Base-by-base conservation (phyloP, 2,888 invertebrate genomes). In the Amphipoea oculea region DNA sequence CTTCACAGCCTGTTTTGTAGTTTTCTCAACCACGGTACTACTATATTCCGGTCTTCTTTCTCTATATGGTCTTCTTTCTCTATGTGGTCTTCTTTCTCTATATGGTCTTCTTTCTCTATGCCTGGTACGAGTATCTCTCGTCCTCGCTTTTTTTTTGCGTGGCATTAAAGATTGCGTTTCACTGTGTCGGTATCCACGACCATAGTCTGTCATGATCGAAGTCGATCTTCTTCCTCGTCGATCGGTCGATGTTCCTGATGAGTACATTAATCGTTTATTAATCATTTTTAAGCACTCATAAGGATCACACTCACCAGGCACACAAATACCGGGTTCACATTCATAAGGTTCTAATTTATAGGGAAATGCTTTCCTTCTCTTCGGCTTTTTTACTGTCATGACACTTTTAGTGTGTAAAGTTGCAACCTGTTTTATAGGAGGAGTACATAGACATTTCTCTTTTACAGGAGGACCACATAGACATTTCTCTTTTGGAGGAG, bases 261-360 rank as follows among this genome's bases (percentile, higher is more conserved):
- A 79, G 63, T 76, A 65, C 74, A 76, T 72, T 2, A 68, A 42
- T 62, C 85, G 83, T 57, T 40, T 82, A 75, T 82, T 87, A 67
- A 86, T 86, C 45, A 48, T 73, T 62, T 87, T 84, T 45, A 78
- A 65, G 48, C 83, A 90, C 45, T 85, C 79, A 78, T 88, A 86
- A n/a, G 92, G 91, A 85, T 92, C 87, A 78, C 91, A 91, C 78
- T 89, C 84, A 51, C 89, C 91, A 23, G 92, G 92, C 23, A 89
- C 76, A 78, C 91, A 92, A 65, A 89, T 66, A 51, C 84, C 86
- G 62, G 86, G 89, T 73, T 89, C 90, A 87, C 92, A 92, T 86
- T 91, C 90, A 60, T 88, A 86, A 29, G 89, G 89, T 65, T 82
- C 60, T 70, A 86, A 81, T 68, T 86, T 86, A 63, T 86, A 71